A percentile compares a stretch with the other conserved stretches of the same genome.
Evolutionary conservation across 2,888 invertebrate species (phyloP).

Genomic region (Drosophila prostipennis): DNA sequence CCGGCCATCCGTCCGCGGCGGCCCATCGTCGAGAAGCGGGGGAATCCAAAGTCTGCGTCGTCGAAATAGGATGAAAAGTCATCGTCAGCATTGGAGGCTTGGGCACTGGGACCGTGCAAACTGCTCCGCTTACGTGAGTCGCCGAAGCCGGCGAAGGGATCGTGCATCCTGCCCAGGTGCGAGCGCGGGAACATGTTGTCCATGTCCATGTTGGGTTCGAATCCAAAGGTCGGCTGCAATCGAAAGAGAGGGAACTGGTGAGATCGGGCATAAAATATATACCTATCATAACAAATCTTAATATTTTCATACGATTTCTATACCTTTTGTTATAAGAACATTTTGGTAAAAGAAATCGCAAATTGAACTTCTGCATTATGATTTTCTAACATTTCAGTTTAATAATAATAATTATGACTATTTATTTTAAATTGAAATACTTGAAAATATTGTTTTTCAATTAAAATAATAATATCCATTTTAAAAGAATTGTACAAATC

Average conservation of each 20-base stretch:
- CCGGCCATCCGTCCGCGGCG: constrained; percentile 66
- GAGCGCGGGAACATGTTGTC: constrained; percentile 83
- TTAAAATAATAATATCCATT: too few relatives aligned
- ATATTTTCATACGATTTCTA: too few relatives aligned
- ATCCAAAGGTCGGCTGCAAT: constrained; percentile 82
- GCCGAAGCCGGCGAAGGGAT: constrained; percentile 82
- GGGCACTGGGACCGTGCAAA: constrained; percentile 75
- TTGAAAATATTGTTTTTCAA: too few relatives aligned
- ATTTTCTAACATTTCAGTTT: too few relatives aligned
- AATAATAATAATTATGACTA: too few relatives aligned
- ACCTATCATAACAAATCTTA: too few relatives aligned
- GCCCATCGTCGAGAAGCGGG: constrained; percentile 82
- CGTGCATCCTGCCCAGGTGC: constrained; percentile 82
- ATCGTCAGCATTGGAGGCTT: constrained; percentile 68
- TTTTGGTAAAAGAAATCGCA: too few relatives aligned
- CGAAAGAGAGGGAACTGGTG: neutral
- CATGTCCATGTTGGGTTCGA: constrained; percentile 82
- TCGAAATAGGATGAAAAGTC: constrained; percentile 76
- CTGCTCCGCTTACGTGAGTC: constrained; percentile 83
- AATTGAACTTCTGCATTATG: too few relatives aligned
- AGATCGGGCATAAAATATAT: too few relatives aligned
- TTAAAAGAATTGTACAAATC: too few relatives aligned
- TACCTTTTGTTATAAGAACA: too few relatives aligned
- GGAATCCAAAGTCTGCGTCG: constrained; percentile 83
- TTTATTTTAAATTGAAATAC: too few relatives aligned